A percentile compares a stretch with the other conserved stretches of the same genome.
Conservation (phyloP, 2,797 vertebrate species). For the Microctenopoma steveboyesi region DNA sequence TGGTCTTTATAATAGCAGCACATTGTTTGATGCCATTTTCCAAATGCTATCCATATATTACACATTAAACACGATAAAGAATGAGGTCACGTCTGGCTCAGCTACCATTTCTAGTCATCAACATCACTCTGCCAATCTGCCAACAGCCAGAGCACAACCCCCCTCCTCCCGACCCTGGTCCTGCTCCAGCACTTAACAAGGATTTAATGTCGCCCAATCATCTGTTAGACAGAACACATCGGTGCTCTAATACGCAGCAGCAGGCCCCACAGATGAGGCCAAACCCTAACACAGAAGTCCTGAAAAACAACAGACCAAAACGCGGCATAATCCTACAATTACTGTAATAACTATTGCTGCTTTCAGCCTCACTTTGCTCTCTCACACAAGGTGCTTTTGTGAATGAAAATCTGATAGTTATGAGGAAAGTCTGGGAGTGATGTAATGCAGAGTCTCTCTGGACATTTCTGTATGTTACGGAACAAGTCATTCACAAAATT, state of each 20-base stretch:
- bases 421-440: not conserved
- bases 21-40: not conserved
- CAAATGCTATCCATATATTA: slow-evolving; percentile 2
- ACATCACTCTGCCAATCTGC: slow-evolving; percentile 30
- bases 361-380: slow-evolving; percentile 9
- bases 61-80: slow-evolving; percentile 5
- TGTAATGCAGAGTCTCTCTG: slow-evolving; percentile 27
- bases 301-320: slow-evolving; percentile 64
- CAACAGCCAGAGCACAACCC: slow-evolving; percentile 20
- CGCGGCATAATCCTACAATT: slow-evolving; percentile 73
- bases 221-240: slow-evolving; percentile 72
- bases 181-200: slow-evolving; percentile 78
- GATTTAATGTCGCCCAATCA: slow-evolving; percentile 74
- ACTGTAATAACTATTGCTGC: slow-evolving; percentile 63
- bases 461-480: slow-evolving; percentile 26
- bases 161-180: slow-evolving; percentile 52
- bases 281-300: slow-evolving; percentile 43
- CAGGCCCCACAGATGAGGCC: slow-evolving; percentile 51
- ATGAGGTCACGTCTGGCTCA: slow-evolving; percentile 59
- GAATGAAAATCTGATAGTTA: slow-evolving; percentile 46
- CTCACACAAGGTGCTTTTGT: slow-evolving; percentile 29
- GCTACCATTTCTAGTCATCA: slow-evolving; percentile 12
- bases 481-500: slow-evolving; percentile 53
- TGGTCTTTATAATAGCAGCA: not conserved
- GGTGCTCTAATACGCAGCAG: slow-evolving; percentile 72